phyloP scores from a whole-genome alignment of 2,888 invertebrate genomes.

The Lasioglossum lativentre region DNA sequence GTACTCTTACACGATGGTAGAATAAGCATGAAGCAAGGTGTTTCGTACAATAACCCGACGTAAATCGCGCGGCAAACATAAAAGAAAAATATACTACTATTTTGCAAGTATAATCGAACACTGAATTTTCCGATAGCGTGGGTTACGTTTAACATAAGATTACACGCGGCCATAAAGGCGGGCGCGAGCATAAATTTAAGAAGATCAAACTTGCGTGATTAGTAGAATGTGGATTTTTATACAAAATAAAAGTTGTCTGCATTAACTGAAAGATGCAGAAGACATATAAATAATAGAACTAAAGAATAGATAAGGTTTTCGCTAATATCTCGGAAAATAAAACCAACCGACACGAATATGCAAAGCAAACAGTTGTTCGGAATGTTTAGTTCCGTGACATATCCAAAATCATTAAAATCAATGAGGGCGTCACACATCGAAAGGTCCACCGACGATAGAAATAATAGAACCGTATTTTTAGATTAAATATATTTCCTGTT shows the following conservation, averaged over 20 bases:
- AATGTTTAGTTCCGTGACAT: too few relatives aligned
- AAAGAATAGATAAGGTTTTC: too few relatives aligned
- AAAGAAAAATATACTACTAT: constrained; percentile 27
- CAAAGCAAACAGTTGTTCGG: too few relatives aligned
- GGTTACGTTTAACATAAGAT: constrained; percentile 52
- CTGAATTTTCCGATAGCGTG: constrained; percentile 49
- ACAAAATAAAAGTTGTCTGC: too few relatives aligned
- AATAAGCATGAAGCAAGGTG: neutral
- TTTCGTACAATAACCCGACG: constrained; percentile 14
- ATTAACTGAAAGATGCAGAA: neutral
- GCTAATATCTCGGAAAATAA: too few relatives aligned
- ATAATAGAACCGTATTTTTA: neutral
- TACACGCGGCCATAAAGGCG: constrained; percentile 53
- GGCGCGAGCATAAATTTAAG: constrained; percentile 45
- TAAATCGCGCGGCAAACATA: constrained; percentile 11
- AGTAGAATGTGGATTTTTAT: neutral
- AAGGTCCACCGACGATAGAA: too few relatives aligned
- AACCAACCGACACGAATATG: too few relatives aligned
- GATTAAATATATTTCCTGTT: neutral
- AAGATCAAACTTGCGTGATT: neutral
- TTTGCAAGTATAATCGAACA: constrained; percentile 61
- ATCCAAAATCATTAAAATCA: too few relatives aligned
- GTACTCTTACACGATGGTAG: neutral
- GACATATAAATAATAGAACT: neutral
- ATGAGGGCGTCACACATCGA: too few relatives aligned